phyloP scores from a whole-genome alignment of 1,140 invertebrate genomes.

The Thereuonema tuberculata region DNA sequence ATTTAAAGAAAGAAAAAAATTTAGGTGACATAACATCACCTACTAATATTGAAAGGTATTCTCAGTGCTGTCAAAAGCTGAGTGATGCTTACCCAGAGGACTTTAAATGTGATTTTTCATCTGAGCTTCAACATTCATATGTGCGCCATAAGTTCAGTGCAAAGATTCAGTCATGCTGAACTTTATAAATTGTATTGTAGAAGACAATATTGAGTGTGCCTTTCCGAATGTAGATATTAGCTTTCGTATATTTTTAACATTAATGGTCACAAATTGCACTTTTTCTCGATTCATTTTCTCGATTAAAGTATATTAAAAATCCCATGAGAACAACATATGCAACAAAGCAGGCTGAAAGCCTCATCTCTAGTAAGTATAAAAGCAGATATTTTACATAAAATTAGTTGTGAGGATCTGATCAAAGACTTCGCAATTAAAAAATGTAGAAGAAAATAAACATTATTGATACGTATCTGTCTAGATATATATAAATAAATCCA shows the following conservation, averaged over 20 bases:
- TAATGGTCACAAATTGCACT: constrained; percentile 12
- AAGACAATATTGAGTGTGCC: constrained; percentile 11
- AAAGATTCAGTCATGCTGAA: constrained; percentile 13
- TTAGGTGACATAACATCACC: too few species aligned
- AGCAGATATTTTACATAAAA: constrained; percentile 6
- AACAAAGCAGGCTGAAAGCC: not conserved
- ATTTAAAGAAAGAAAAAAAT: too few species aligned
- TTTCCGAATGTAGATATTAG: constrained; percentile 12
- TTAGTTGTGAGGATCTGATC: not conserved
- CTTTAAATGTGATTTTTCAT: constrained; percentile 6
- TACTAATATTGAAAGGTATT: constrained; percentile 14
- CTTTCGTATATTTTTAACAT: constrained; percentile 12
- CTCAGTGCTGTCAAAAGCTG: constrained; percentile 13
- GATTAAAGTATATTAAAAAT: constrained; percentile 10
- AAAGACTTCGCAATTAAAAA: too few species aligned
- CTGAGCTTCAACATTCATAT: constrained; percentile 7
- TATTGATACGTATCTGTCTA: too few species aligned
- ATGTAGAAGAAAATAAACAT: too few species aligned
- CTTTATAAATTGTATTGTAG: constrained; percentile 10
- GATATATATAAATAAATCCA: too few species aligned
- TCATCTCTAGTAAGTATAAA: constrained; percentile 3
- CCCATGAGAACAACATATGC: not conserved
- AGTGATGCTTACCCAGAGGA: constrained; percentile 14
- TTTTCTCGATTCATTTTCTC: constrained; percentile 11
- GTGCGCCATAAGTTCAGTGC: constrained; percentile 16